phyloP scores from a whole-genome alignment of 2,797 vertebrate genomes.

The Dendrocincla fuliginosa region DNA sequence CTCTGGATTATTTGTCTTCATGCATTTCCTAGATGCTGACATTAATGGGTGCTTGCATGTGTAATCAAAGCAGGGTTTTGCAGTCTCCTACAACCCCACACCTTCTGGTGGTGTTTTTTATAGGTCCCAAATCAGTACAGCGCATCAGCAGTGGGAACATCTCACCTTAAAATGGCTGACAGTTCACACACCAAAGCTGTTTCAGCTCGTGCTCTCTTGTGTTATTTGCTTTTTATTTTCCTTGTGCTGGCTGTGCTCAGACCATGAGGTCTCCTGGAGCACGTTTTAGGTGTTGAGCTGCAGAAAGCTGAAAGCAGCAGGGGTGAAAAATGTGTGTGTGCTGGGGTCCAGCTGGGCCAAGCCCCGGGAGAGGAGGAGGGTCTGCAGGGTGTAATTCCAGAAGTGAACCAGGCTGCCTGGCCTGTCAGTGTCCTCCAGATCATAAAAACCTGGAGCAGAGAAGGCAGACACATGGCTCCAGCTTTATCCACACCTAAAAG shows the following conservation, averaged over 20 bases:
- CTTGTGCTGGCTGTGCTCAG: background rate
- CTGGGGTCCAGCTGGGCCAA: background rate
- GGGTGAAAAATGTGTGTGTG: background rate
- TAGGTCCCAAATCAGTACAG: background rate
- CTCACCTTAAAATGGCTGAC: slow-evolving; percentile 55
- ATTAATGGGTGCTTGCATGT: background rate
- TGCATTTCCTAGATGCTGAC: background rate
- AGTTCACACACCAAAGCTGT: background rate
- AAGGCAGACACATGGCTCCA: background rate
- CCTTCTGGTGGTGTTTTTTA: slow-evolving; percentile 20
- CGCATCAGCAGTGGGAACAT: background rate
- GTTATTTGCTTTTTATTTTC: background rate
- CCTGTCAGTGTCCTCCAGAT: background rate
- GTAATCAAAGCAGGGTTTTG: background rate
- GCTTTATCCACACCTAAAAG: background rate
- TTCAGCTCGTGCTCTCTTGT: background rate
- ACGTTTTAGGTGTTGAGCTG: background rate
- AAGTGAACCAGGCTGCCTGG: background rate
- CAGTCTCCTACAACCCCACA: slow-evolving; percentile 20
- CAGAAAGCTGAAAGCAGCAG: background rate
- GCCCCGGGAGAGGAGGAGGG: background rate
- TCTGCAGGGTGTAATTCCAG: background rate
- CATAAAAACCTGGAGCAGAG: background rate
- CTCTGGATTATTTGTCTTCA: background rate
- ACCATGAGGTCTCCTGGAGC: background rate